Base-by-base conservation (phyloP, 2,888 invertebrate genomes). In the Glyphotaelius pellucidus region DNA sequence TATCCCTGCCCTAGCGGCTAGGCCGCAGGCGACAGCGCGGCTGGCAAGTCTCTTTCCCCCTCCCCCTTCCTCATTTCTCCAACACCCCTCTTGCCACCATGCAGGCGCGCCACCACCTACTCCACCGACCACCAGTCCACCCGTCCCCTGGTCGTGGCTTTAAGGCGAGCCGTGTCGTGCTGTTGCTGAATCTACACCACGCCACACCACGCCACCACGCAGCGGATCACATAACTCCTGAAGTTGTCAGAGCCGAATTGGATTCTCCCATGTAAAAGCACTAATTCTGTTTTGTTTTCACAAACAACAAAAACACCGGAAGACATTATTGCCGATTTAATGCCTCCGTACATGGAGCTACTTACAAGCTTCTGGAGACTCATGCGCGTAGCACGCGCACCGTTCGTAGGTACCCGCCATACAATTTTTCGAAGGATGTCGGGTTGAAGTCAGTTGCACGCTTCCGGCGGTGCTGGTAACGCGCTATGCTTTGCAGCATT, bases 21-120 rank as follows among this genome's bases (percentile, higher is more conserved):
- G 87, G 47, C 84, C 88, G 94, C 94, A 94, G 94, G 94, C 94
- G 94, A 95, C 95, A 92, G 95, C 96, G 96, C 96, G 96, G 96
- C 96, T 96, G 95, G 95, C 95, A 94, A 95, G 95, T 95, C 86
- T 83, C 83, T 86, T 38, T 42, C 91, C 83, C 89, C 88, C 87
- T 38, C 80, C 90, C 42, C 79, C 80, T 35, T 93, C 94, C 94
- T 93, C 93, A 92, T 92, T 91, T n/a, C 25, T 25, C 25, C 52
- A 5, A 19, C 7, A 19, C 52, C 19, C 52, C 52, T 7, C 52
- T 25, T 67, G 19, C 19, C 52, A 25, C 19, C 52, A 19, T 19
- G 52, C 67, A 15, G 67, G 67, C 67, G 67, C 67, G 1, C 67
- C 9, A 67, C 25, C 67, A 67, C 67, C 67, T 67, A 67, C 67